Percentiles rank a stretch among this genome's conserved stretches.
These are phyloP conservation scores for Drosophila tanythrix DNA, from an alignment of 2,888 invertebrate genomes.

Conservation along the genomic window DNA sequence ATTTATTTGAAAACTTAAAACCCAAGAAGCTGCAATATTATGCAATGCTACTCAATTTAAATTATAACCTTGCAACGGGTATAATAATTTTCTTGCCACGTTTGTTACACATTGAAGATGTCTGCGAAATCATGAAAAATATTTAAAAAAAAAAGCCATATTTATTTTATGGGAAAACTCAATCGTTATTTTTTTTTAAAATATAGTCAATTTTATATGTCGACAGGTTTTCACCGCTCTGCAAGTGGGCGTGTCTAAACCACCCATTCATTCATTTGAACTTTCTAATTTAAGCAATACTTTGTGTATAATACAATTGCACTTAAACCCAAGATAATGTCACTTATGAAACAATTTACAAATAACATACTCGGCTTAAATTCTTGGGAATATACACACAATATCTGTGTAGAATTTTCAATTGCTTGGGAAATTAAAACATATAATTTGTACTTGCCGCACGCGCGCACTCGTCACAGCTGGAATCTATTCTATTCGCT, in stretches of 20 bases:
- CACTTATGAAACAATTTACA: slow-evolving; percentile 9
- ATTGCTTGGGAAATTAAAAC: slow-evolving; percentile 23
- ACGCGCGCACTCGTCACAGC: slow-evolving; percentile 24
- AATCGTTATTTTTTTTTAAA: neutral
- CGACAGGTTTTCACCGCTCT: no score
- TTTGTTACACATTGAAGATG: neutral
- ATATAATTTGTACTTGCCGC: slow-evolving; percentile 2
- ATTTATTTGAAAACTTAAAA: neutral
- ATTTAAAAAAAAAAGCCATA: no score
- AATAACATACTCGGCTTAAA: neutral
- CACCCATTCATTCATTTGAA: neutral
- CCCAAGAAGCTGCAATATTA: neutral
- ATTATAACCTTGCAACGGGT: neutral
- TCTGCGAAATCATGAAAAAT: neutral
- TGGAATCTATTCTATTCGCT: slow-evolving; percentile 6
- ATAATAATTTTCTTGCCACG: neutral
- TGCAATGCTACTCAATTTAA: neutral
- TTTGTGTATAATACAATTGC: neutral
- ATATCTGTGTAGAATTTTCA: neutral
- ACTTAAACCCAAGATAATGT: neutral
- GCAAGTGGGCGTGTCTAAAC: neutral
- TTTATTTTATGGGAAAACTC: neutral
- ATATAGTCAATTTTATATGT: neutral
- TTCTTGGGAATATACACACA: slow-evolving; percentile 6
- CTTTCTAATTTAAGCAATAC: neutral